Evolutionary conservation across 1,140 invertebrate genomes (phyloP).

Genomic region (Zaprionus nigranus): DNA sequence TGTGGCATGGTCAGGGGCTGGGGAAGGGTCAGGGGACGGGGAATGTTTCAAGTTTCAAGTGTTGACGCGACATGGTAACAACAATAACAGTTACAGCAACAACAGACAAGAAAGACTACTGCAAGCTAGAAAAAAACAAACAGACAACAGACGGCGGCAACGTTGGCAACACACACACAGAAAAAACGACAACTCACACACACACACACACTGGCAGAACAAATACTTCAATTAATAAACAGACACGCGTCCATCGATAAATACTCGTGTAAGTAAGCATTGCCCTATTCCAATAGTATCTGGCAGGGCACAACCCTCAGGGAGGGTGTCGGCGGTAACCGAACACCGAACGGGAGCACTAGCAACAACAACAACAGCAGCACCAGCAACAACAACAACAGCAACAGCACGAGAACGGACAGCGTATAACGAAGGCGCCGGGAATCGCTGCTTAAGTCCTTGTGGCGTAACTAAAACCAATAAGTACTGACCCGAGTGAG

Average conservation of each 20-base stretch:
- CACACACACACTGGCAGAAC: conserved; percentile 40
- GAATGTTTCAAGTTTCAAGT: conserved; percentile 81
- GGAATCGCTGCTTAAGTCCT: conserved; percentile 24
- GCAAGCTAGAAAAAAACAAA: conserved; percentile 53
- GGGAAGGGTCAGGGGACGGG: conserved; percentile 15
- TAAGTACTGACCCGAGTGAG: conserved; percentile 28
- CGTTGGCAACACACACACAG: conserved; percentile 26
- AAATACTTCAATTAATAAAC: conserved; percentile 83
- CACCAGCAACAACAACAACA: not conserved
- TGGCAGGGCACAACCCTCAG: conserved; percentile 36
- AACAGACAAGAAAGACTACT: conserved; percentile 32
- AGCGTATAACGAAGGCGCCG: conserved; percentile 10
- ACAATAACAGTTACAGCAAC: conserved; percentile 47
- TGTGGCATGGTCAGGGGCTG: not conserved
- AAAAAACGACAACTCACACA: conserved; percentile 1
- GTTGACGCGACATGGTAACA: conserved; percentile 65
- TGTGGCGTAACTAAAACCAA: conserved; percentile 43
- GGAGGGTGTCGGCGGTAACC: conserved; percentile 28
- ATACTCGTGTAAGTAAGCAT: conserved; percentile 49
- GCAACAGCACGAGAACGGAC: not conserved
- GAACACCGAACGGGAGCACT: conserved; percentile 31
- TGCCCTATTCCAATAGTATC: conserved; percentile 31
- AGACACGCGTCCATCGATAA: conserved; percentile 81
- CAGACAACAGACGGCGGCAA: conserved; percentile 55
- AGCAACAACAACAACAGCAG: not conserved